Evolutionary conservation across 2,113 vertebrate genomes (phyloP), one percentile per base, ranked within the genome.

Genomic region (Chroicocephalus ridibundus): DNA sequence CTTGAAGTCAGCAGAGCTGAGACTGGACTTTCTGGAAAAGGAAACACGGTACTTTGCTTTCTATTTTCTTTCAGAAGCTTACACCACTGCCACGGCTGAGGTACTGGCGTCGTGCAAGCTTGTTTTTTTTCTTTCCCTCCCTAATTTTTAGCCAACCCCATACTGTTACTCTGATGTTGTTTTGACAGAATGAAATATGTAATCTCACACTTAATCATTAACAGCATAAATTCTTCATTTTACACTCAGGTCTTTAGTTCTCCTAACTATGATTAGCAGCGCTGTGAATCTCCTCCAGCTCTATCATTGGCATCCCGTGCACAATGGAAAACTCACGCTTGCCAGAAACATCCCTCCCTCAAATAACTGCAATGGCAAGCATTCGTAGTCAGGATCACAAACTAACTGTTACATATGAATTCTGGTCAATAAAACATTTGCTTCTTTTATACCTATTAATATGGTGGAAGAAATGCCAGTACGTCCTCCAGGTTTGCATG

Each of bases 161-260:
- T 15, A 58, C 19, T 51, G 55, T 51, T 84, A 68, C 21, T 34
- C 49, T 57, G 66, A 85, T 54, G 65, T 7, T 84, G 31, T 66
- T 94, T n/a, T 61, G 74, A 79, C 80, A 94, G 61, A 87, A 82
- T 26, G 36, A 46, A 82, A 65, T 14, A 60, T 31, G 42, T 4
- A 29, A 83, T 52, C 61, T 91, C 6, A 5, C 52, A 76, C 52
- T 57, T 68, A 13, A 79, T 75, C 62, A 68, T 31, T 27, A 68
- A 52, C 57, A 77, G 52, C 20, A 24, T 11, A 68, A 92, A 92
- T 81, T 38, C 44, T 55, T 86, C 3, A 76, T 89, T 94, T 92
- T 75, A 65, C 64, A 78, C 27, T 78, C 51, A 60, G 49, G 40
- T 55, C 61, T 84, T 58, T 20, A 60, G 74, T 29, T 82, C 46